Evolutionary conservation across 2,888 invertebrate species (phyloP).

Genomic region (Hirtodrosophila alboralis): DNA sequence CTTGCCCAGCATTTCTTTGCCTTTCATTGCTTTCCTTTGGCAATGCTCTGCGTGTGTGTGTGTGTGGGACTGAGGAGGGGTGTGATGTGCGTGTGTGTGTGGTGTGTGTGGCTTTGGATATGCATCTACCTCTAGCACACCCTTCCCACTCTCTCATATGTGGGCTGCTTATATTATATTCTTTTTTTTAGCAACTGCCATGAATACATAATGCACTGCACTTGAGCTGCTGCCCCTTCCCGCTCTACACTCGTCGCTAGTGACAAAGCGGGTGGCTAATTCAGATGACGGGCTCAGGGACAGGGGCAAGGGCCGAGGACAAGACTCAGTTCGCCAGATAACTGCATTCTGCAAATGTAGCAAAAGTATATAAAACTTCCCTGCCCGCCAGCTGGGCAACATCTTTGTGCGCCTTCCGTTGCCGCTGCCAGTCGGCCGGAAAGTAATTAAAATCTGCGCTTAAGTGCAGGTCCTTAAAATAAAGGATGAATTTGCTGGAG

Average conservation of each 20-base stretch:
- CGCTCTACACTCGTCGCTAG: slow-evolving; percentile 8
- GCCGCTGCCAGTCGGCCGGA: slow-evolving; percentile 71
- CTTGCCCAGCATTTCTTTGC: slow-evolving; percentile 73
- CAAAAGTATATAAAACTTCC: slow-evolving; percentile 38
- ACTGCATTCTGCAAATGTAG: slow-evolving; percentile 74
- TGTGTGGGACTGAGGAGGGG: no score
- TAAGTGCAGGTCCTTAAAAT: slow-evolving; percentile 72
- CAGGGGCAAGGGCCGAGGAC: slow-evolving; percentile 14
- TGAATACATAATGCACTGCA: slow-evolving; percentile 77
- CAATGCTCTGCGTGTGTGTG: slow-evolving; percentile 14
- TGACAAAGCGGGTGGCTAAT: slow-evolving; percentile 69
- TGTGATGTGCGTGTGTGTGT: slow-evolving; percentile 2
- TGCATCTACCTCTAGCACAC: slow-evolving; percentile 11
- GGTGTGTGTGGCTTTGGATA: slow-evolving; percentile 8
- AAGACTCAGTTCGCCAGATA: slow-evolving; percentile 45
- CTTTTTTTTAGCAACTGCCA: slow-evolving; percentile 47
- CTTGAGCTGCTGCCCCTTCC: slow-evolving; percentile 56
- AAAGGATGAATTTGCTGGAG: neutral
- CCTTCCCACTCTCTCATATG: slow-evolving; percentile 11
- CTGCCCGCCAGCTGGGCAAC: slow-evolving; percentile 16
- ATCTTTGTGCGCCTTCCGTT: slow-evolving; percentile 62
- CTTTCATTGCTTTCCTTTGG: slow-evolving; percentile 51
- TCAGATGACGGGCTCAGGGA: slow-evolving; percentile 53
- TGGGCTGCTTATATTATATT: slow-evolving; percentile 30
- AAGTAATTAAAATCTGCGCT: slow-evolving; percentile 77